phyloP scores from a whole-genome alignment of 2,797 vertebrate species.

The Acrocephalus scirpaceus region DNA sequence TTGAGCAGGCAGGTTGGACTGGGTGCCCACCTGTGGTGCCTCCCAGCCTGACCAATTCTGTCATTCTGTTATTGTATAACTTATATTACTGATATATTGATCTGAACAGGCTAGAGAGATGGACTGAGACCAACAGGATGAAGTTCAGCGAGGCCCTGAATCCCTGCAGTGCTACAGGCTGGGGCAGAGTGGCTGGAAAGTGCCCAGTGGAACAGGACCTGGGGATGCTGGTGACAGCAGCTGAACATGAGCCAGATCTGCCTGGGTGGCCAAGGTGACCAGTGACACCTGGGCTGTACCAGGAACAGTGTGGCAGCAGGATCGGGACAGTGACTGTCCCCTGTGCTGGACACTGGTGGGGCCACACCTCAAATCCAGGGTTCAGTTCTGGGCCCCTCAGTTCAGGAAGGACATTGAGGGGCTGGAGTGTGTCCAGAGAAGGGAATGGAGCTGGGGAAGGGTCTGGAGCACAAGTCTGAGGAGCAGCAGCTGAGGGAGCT shows the following conservation, averaged over 20 bases:
- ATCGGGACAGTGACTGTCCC: neutral
- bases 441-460: rapidly evolving
- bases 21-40: neutral
- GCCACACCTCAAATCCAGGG: neutral
- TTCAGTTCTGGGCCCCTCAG: neutral
- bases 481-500: neutral
- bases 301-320: neutral
- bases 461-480: neutral
- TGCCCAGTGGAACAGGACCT: neutral
- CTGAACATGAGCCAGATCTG: neutral
- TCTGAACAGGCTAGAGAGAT: neutral
- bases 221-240: neutral
- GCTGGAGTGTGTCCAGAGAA: neutral
- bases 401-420: rapidly evolving
- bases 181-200: neutral
- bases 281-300: neutral
- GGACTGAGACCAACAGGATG: neutral
- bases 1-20: neutral
- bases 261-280: neutral
- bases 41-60: neutral
- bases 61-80: neutral
- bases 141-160: neutral
- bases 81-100: neutral
- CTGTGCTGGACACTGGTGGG: neutral
- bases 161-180: neutral